phyloP scores from a whole-genome alignment of 2,797 vertebrate genomes.

The Euphonia xanthogaster region DNA sequence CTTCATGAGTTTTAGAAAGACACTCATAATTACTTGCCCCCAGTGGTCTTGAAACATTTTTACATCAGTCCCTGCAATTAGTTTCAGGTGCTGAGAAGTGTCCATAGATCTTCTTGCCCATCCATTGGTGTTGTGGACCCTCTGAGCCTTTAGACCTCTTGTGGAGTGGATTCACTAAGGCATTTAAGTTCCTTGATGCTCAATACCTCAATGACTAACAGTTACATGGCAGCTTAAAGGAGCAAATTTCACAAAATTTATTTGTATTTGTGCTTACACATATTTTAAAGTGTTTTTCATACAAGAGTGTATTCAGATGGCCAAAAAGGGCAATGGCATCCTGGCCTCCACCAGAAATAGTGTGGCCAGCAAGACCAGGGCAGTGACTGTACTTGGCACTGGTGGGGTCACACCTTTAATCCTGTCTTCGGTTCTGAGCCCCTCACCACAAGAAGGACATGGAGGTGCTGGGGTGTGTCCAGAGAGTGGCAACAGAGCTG shows the following conservation, averaged over 20 bases:
- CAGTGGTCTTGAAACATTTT: neutral
- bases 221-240: neutral
- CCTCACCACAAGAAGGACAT: neutral
- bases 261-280: neutral
- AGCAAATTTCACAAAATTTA: neutral
- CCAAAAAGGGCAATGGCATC: neutral
- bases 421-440: neutral
- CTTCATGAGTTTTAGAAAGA: neutral
- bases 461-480: fast-evolving
- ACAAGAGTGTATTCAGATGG: neutral
- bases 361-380: neutral
- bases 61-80: neutral
- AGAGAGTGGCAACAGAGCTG: neutral
- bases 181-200: neutral
- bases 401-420: fast-evolving
- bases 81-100: neutral
- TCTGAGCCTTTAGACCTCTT: neutral
- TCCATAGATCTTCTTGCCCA: fast-evolving
- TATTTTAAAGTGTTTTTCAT: neutral
- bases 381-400: fast-evolving
- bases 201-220: neutral
- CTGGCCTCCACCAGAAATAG: fast-evolving
- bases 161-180: neutral
- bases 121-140: neutral
- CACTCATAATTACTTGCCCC: neutral